A percentile compares a stretch with the other conserved stretches of the same genome.
Conservation (phyloP, 1,140 invertebrate genomes). For the Grapholita molesta region DNA sequence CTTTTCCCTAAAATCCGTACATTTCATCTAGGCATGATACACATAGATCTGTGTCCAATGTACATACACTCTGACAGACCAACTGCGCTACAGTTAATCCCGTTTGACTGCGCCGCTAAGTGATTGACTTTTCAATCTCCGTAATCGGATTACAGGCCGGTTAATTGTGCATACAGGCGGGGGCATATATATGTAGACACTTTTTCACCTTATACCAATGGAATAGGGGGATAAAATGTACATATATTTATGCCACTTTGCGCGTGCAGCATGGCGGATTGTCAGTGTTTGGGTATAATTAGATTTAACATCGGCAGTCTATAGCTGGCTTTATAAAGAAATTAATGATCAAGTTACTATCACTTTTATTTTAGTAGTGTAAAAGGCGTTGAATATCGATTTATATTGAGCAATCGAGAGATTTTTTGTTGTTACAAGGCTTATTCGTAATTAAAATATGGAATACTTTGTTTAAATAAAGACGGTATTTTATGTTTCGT, state of each 20-base stretch:
- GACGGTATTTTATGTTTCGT: not conserved
- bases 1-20: not conserved
- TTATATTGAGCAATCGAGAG: not conserved
- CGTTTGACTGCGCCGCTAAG: slow-evolving; percentile 70
- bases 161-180: not conserved
- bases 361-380: not conserved
- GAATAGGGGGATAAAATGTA: too few relatives aligned
- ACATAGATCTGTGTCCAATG: not conserved
- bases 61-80: not conserved
- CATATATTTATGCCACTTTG: too few relatives aligned
- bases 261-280: not conserved
- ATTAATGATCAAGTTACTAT: not conserved
- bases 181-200: too few relatives aligned
- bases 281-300: not conserved
- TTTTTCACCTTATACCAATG: not conserved
- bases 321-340: not conserved
- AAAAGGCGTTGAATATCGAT: too few relatives aligned
- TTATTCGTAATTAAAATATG: not conserved
- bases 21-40: too few relatives aligned
- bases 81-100: slow-evolving; percentile 29
- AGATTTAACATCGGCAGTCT: not conserved
- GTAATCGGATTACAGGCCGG: slow-evolving; percentile 65
- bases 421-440: not conserved
- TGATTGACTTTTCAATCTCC: slow-evolving; percentile 76
- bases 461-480: not conserved